Evolutionary conservation across 2,113 vertebrate species (phyloP).

Genomic region (Paratilapia polleni): DNA sequence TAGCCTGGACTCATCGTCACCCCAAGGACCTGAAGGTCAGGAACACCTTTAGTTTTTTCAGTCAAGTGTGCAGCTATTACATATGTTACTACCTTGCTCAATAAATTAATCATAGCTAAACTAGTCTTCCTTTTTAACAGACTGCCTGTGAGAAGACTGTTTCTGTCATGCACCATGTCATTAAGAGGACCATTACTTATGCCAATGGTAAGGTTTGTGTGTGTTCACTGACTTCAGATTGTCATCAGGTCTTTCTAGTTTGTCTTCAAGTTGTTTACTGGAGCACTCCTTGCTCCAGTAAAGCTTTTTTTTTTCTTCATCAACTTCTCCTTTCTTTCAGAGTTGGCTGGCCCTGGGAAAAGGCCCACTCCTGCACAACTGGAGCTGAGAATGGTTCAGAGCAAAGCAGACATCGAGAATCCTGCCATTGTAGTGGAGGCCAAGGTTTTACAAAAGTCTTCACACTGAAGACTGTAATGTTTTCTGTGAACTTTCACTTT

Average conservation of each 20-base stretch:
- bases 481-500: slow-evolving; percentile 2
- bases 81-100: not conserved
- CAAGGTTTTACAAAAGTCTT: slow-evolving; percentile 80
- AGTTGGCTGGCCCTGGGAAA: slow-evolving; percentile 84
- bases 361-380: slow-evolving; percentile 90
- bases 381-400: slow-evolving; percentile 97
- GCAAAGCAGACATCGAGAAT: slow-evolving; percentile 94
- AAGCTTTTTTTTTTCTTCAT: not conserved
- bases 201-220: slow-evolving; percentile 84
- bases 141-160: slow-evolving; percentile 95
- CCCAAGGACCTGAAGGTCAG: slow-evolving; percentile 92
- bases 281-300: not conserved
- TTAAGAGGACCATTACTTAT: slow-evolving; percentile 90
- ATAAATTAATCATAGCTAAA: not conserved
- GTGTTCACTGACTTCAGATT: not conserved
- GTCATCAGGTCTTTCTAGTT: not conserved
- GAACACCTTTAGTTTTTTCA: not conserved
- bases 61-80: not conserved
- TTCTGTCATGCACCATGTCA: slow-evolving; percentile 95
- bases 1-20: slow-evolving; percentile 95
- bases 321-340: slow-evolving; percentile 69
- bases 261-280: not conserved
- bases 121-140: slow-evolving; percentile 70
- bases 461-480: slow-evolving; percentile 51
- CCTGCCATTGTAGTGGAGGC: slow-evolving; percentile 89